Evolutionary conservation across 53 echinoderm and acorn worm species (phyloP).

Genomic region (Paracentrotus lividus): DNA sequence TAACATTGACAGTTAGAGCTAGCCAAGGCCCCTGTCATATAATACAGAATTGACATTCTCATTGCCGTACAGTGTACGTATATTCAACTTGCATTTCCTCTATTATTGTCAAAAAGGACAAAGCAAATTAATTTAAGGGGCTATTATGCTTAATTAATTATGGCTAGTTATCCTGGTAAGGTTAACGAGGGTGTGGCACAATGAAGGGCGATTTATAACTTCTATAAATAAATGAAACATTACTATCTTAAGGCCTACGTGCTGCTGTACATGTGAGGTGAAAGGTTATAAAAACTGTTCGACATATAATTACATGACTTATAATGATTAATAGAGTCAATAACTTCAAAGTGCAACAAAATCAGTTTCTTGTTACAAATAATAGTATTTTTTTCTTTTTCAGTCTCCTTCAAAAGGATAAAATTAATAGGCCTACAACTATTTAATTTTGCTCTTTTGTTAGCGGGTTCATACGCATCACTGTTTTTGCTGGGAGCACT

Average conservation of each 20-base stretch:
- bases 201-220: not conserved
- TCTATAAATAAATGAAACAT: not conserved
- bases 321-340: no score
- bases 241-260: no score
- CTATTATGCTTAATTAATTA: no score
- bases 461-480: no score
- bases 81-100: not conserved
- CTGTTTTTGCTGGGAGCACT: no score
- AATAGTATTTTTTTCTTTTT: no score
- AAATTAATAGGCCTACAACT: not conserved
- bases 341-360: no score
- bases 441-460: not conserved
- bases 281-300: no score
- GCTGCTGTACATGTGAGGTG: no score
- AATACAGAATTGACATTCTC: not conserved
- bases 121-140: not conserved
- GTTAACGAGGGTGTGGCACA: not conserved
- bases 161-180: not conserved
- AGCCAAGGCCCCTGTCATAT: constrained; percentile 36
- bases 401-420: not conserved
- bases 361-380: no score
- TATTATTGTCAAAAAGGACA: not conserved
- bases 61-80: not conserved
- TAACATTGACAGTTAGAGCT: constrained; percentile 46
- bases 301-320: no score